These are phyloP conservation scores for Liodrosophila aerea DNA, from an alignment of 2,888 invertebrate species.

Conservation along the genomic window DNA sequence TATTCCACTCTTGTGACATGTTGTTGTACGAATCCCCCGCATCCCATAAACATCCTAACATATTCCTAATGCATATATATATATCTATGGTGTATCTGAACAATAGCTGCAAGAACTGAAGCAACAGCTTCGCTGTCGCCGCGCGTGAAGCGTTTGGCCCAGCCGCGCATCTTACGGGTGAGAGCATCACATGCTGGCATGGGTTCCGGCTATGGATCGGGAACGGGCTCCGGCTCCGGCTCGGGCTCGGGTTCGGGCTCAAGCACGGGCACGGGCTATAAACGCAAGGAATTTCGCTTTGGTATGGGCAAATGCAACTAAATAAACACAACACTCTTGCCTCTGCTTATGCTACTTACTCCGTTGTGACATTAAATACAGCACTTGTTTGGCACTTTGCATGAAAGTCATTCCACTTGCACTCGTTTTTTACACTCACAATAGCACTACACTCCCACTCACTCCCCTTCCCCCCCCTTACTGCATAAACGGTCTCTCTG, in stretches of 20 bases:
- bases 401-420: conserved; percentile 38
- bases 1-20: neutral
- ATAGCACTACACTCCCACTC: neutral
- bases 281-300: conserved; percentile 83
- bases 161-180: conserved; percentile 85
- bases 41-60: neutral
- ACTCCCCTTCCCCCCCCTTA: neutral
- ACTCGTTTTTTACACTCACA: conserved; percentile 23
- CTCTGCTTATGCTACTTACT: neutral
- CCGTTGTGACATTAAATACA: conserved; percentile 8
- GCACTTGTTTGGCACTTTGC: conserved; percentile 43
- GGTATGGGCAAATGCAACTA: conserved; percentile 83
- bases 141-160: conserved; percentile 84
- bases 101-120: conserved; percentile 19
- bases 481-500: too few relatives aligned
- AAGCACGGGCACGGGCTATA: conserved; percentile 42
- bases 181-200: conserved; percentile 82
- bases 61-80: conserved; percentile 4
- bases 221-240: conserved; percentile 82
- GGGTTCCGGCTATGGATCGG: conserved; percentile 69
- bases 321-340: conserved; percentile 2
- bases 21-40: conserved; percentile 34
- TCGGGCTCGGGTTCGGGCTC: conserved; percentile 81
- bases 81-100: neutral
- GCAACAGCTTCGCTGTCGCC: conserved; percentile 29